Evolutionary conservation across 1,140 invertebrate genomes (phyloP).

Genomic region (Lepidurus apus): DNA sequence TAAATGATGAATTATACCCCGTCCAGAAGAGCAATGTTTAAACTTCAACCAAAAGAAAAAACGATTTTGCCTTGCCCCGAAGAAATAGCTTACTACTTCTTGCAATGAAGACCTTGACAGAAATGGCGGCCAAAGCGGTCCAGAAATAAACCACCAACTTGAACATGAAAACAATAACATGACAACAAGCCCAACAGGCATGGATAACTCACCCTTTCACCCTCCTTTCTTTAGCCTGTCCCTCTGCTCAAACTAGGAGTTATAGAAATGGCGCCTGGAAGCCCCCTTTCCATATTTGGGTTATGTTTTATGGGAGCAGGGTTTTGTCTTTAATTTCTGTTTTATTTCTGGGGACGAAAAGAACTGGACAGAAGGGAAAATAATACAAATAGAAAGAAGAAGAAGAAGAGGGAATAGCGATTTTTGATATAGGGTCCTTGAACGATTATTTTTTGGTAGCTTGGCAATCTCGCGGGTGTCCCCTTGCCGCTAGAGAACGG

Average conservation of each 20-base stretch:
- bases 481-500: neutral
- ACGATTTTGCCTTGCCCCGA: neutral
- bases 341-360: neutral
- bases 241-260: too few relatives aligned
- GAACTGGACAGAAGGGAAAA: neutral
- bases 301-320: too few relatives aligned
- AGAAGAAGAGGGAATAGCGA: neutral
- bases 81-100: too few relatives aligned
- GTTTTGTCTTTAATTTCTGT: neutral
- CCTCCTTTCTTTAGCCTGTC: too few relatives aligned
- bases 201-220: too few relatives aligned
- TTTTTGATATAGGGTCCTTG: neutral
- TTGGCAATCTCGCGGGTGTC: slow-evolving; percentile 11
- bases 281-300: too few relatives aligned
- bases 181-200: too few relatives aligned
- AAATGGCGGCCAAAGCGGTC: too few relatives aligned
- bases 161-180: too few relatives aligned
- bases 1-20: neutral
- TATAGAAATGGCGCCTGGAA: too few relatives aligned
- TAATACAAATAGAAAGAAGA: neutral
- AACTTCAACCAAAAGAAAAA: neutral
- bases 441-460: slow-evolving; percentile 15
- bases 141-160: too few relatives aligned
- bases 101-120: too few relatives aligned
- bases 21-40: neutral